Evolutionary conservation across 2,888 invertebrate genomes (phyloP), one percentile per base, ranked within the genome.

Genomic region (Leucophenga maculata): DNA sequence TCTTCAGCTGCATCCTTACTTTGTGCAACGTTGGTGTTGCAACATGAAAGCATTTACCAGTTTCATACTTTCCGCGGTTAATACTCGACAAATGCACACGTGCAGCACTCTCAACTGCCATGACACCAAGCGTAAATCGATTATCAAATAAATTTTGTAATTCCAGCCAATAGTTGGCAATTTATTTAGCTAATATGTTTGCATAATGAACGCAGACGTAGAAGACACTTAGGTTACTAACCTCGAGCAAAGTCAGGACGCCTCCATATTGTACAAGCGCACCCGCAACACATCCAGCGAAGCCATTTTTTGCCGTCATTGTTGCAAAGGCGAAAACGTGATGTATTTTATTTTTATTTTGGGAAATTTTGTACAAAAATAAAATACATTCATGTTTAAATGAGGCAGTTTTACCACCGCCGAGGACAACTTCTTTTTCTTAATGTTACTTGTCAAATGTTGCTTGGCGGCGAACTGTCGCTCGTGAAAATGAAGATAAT

Each of bases 121-220:
- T 20, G 1, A 55, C 11, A 55, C 14, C 20, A 64, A 64, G 62
- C 22, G 62, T 18, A 48, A 48, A 46, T n/a, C 22, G 46, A 64
- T 64, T 48, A 64, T 64, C 46, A 20, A 64, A 64, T 64, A 64
- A 46, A 64, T 64, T 64, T 22, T 18, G 16, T 46, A 64, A 64
- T 64, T 32, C 48, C 18, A n/a, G 54, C 44, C 62, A 48, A 60
- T 62, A 44, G 59, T 65, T 70, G 68, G 70, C 68, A 74, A 74
- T 73, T 54, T 65, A 73, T 68, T 54, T 65, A 31, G 14, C 65
- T 59, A 26, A 59, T 48, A 60, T 6, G 69, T 13, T 22, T 52
- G 9, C 71, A 73, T 75, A 73, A 75, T 71, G 26, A 8, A 32
- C 44, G 39, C 39, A 32, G 20, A 60, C 44, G 14, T 16, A 11